Evolutionary conservation across 2,113 vertebrate genomes (phyloP), one percentile per base, ranked within the genome.

Genomic region (Chlamydotis undulata): DNA sequence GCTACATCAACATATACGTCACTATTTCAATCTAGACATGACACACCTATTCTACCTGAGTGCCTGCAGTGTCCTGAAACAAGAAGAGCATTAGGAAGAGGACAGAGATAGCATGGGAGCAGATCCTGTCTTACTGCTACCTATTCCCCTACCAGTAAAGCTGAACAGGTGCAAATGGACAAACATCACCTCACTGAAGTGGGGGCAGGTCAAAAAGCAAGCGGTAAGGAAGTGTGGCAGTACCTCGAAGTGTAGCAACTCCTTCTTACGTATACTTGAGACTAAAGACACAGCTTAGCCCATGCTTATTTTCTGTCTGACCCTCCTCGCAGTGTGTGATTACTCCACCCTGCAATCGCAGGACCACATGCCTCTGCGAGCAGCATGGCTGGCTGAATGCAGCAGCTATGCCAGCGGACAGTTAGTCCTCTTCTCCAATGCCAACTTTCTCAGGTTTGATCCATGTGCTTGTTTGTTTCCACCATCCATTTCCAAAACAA

Each of bases 401-500:
- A 89, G 67, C n/a, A 84, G 70, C 67, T 87, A 53, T 0, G 2
- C 25, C 75, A 91, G 49, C 1, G 14, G 70, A 94, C 73, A 79
- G 25, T 61, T 69, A 2, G 41, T 67, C 68, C 79, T 74, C 71
- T 59, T 74, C 55, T 29, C 19, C 50, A 63, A 18, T 50, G 53
- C 53, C 89, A 84, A 1, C 63, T 61, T 85, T 59, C 67, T 60
- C 50, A 50, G 67, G 70, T 91, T 93, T 55, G 37, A 86, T 83
- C 33, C 5, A 1, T 29, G 25, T 19, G 15, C 37, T 93, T 96
- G 63, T 93, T 93, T 88, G 63, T 92, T 96, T 86, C 21, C 39
- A 21, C 29, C 37, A 71, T 68, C 16, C 35, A n/a, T n/a, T 94
- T 88, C 56, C 56, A 90, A 89, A 88, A 75, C 86, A n/a, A 93